A percentile compares a stretch with the other conserved stretches of the same genome.
Conservation (phyloP, 2,888 invertebrate species). For the Perdita meconis region DNA sequence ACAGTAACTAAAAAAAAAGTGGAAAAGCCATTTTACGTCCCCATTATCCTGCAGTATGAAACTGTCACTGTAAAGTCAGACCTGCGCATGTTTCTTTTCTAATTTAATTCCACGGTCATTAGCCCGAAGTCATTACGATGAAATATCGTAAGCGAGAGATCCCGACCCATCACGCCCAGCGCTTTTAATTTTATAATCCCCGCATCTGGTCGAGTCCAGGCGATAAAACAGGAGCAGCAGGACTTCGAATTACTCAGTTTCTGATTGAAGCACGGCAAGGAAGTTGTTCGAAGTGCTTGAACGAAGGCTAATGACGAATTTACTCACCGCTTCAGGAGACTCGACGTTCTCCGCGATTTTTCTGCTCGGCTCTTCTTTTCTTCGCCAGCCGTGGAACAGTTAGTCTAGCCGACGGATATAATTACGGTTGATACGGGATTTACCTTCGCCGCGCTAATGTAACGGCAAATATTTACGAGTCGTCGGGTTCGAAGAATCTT, state of each 20-base stretch:
- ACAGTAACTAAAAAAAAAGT: no score
- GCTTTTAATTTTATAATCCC: not conserved
- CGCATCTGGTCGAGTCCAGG: not conserved
- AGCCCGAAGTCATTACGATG: no score
- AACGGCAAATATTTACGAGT: slow-evolving; percentile 71
- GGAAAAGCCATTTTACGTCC: no score
- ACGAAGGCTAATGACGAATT: slow-evolving; percentile 55
- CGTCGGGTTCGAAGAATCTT: slow-evolving; percentile 52
- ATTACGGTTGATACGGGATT: slow-evolving; percentile 66
- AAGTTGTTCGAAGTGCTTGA: slow-evolving; percentile 40
- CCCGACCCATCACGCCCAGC: no score
- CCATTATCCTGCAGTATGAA: no score
- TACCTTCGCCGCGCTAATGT: slow-evolving; percentile 66
- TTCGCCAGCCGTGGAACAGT: slow-evolving; percentile 27
- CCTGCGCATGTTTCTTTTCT: no score
- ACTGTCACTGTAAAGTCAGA: no score
- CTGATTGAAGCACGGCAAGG: slow-evolving; percentile 27
- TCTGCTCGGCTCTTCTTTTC: slow-evolving; percentile 28
- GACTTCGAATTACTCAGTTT: slow-evolving; percentile 3
- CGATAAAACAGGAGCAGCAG: not conserved
- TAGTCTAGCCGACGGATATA: slow-evolving; percentile 56
- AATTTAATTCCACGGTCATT: no score
- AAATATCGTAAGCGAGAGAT: no score
- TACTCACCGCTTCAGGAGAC: slow-evolving; percentile 45
- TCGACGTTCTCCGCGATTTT: slow-evolving; percentile 39